Evolutionary conservation across 2,888 invertebrate species (phyloP), one percentile per base, ranked within the genome.

Genomic region (Dryobotodes eremita): DNA sequence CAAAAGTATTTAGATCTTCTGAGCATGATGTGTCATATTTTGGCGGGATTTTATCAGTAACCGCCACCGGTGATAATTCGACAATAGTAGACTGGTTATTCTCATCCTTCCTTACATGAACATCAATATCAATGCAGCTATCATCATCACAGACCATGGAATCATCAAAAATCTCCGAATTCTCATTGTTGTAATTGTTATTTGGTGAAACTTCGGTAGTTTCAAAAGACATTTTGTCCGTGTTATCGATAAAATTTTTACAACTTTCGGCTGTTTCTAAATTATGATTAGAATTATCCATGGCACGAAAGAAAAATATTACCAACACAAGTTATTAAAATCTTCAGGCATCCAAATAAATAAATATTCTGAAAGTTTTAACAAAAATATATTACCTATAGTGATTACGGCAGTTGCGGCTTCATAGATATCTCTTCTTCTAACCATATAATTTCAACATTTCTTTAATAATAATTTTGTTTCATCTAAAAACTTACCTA

Each of bases 181-280:
- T 23, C 4, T 57, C 26, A 46, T 73, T 70, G 17, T 17, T 36
- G n/a, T 31, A 42, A 50, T 23, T 46, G n/a, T 55, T 31, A 36
- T 26, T 48, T 26, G 26, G 26, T n/a, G 46, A 50, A 59, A 57
- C 20, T 42, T 42, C 15, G 10, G 26, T 68, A 62, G 31, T 65
- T 42, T 2, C 3, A 31, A 2, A n/a, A 36, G 57, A 50, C 50
- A 80, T 80, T 66, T 74, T 55, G 53, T 23, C 10, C n/a, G 10
- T 26, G 8, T 17, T 66, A 26, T 50, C 23, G 23, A 11, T 17
- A 2, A 31, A 1, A n/a, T 17, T 42, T 31, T 17, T 36, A 26
- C 26, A 3, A 46, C 6, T 23, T 26, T 20, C 1, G 20, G 53
- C 20, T 36, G 17, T 17, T 23, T 82, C 23, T 23, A 36, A 61